A percentile compares a stretch with the other conserved stretches of the same genome.
phyloP scores from a whole-genome alignment of 2,888 invertebrate species.

The Lagria hirta region DNA sequence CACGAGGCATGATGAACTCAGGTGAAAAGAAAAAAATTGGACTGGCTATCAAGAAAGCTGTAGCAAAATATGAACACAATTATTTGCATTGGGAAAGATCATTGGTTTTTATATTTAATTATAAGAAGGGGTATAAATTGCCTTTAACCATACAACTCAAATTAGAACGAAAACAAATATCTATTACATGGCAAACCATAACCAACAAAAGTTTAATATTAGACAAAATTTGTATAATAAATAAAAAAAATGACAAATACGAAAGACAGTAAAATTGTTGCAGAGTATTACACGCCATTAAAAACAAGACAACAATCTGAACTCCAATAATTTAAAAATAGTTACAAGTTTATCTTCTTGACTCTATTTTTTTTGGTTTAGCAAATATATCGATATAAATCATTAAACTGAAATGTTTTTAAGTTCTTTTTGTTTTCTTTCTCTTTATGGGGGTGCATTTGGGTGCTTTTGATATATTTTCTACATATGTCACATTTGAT shows the following conservation, averaged over 20 bases:
- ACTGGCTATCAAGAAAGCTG: slow-evolving; percentile 11
- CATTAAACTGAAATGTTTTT: no score
- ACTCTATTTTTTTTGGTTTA: no score
- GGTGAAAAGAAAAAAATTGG: slow-evolving; percentile 10
- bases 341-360: no score
- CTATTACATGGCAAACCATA: slow-evolving; percentile 4
- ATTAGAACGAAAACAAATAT: slow-evolving; percentile 3
- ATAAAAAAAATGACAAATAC: slow-evolving; percentile 6
- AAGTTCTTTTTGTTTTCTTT: no score
- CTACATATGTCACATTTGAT: no score
- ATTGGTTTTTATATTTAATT: slow-evolving; percentile 3
- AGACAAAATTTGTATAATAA: slow-evolving; percentile 1
- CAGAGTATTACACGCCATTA: neutral
- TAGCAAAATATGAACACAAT: slow-evolving; percentile 7
- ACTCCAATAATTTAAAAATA: no score
- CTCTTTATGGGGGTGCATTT: no score
- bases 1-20: slow-evolving; percentile 8
- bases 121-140: slow-evolving; percentile 4
- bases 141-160: slow-evolving; percentile 4
- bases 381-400: no score
- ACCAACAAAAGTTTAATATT: slow-evolving; percentile 4
- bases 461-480: no score
- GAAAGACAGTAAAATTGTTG: slow-evolving; percentile 7
- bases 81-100: slow-evolving; percentile 6
- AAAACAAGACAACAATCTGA: no score